Base-by-base conservation (phyloP, 2,888 invertebrate species). In the Drosophila atripex region DNA sequence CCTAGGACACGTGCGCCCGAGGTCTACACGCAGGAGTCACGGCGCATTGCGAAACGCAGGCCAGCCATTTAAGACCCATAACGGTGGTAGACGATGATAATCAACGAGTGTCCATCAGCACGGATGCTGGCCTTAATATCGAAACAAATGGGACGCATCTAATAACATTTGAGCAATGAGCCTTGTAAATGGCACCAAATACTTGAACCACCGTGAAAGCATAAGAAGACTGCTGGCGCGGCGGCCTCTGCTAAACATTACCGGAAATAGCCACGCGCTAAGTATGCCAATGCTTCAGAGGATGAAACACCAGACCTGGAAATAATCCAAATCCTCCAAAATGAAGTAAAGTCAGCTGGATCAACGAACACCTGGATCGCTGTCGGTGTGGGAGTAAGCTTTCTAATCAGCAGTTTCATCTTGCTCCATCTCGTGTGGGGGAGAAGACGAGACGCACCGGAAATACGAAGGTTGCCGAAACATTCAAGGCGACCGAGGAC, bases 21-120 rank as follows among this genome's bases (percentile, higher is more conserved):
- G 38, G 38, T 7, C 14, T n/a, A 38, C 38, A 14, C n/a, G 38
- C 38, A n/a, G 38, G 38, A 14, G 38, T n/a, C 38, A 14, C n/a
- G 38, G 38, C 6, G 5, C 38, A 38, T 5, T 14, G 38, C 38
- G 38, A 35, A 12, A 35, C n/a, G 38, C 38, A 38, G 38, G n/a
- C 38, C n/a, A 38, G 38, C 38, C 38, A 38, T n/a, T 14, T 38
- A 38, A 38, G 14, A 14, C 38, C 38, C 38, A 38, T n/a, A 12
- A 12, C n/a, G 38, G 14, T 38, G 38, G 38, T n/a, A n/a, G n/a
- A 38, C 38, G 38, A 38, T n/a, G n/a, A n/a, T n/a, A n/a, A 14
- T 38, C 38, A 38, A n/a, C 14, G 38, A 38, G 38, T 38, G 38
- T 38, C 14, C 14, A 1, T 14, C 38, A 28, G 28, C 28, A 28